Conservation (phyloP, 2,797 vertebrate species). For the Acrossocheilus wenchowensis region DNA sequence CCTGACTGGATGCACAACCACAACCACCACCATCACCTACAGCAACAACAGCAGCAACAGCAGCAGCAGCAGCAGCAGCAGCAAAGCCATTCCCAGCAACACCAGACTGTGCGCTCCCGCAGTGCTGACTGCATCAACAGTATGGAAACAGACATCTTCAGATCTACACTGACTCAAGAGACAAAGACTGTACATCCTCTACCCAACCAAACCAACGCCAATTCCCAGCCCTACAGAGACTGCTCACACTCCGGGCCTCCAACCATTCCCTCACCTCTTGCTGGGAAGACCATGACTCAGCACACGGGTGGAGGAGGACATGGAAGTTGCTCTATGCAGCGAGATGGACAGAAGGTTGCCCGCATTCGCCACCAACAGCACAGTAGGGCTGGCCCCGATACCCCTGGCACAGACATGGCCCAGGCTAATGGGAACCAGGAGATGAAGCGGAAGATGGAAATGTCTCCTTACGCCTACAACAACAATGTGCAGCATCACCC, state of each 20-base stretch:
- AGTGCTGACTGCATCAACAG: slow-evolving; percentile 86
- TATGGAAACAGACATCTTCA: slow-evolving; percentile 81
- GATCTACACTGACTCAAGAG: slow-evolving; percentile 79
- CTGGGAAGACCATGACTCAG: slow-evolving; percentile 74
- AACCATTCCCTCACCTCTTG: slow-evolving; percentile 75
- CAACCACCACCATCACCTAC: slow-evolving; percentile 75
- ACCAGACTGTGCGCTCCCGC: slow-evolving; percentile 80
- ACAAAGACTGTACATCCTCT: slow-evolving; percentile 82
- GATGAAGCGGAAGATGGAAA: slow-evolving; percentile 88
- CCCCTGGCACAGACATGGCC: slow-evolving; percentile 71
- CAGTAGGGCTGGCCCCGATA: slow-evolving; percentile 74
- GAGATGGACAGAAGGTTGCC: slow-evolving; percentile 91
- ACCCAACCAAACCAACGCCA: slow-evolving; percentile 81
- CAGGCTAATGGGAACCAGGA: slow-evolving; percentile 76
- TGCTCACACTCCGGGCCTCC: slow-evolving; percentile 84
- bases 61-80: slow-evolving; percentile 67
- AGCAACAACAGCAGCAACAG: slow-evolving; percentile 73
- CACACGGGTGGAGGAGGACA: slow-evolving; percentile 69
- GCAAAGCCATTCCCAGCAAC: slow-evolving; percentile 70
- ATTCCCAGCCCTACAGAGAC: slow-evolving; percentile 84
- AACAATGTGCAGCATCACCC: slow-evolving; percentile 79
- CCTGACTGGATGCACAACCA: slow-evolving; percentile 85
- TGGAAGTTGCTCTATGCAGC: slow-evolving; percentile 89
- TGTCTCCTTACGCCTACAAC: slow-evolving; percentile 74
- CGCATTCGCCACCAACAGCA: slow-evolving; percentile 97